These are phyloP conservation scores for Sarcophaga subvicina DNA, from an alignment of 2,888 invertebrate species.

Conservation along the genomic window DNA sequence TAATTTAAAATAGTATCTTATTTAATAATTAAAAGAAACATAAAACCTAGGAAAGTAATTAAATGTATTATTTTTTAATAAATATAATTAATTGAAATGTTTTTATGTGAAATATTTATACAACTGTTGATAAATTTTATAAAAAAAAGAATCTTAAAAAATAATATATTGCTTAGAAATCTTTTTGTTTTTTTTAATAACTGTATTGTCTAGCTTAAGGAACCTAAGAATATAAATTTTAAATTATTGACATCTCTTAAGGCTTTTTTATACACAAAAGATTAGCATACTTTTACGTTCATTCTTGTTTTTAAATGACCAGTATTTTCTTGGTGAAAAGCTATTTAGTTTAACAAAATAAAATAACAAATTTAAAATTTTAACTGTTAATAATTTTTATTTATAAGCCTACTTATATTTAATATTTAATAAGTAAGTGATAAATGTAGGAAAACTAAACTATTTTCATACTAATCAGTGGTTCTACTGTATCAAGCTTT, in stretches of 20 bases:
- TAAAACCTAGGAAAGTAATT: no score
- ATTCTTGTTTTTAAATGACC: not conserved
- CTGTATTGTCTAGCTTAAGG: not conserved
- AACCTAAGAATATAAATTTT: no score
- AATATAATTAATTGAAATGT: not conserved
- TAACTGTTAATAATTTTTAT: not conserved
- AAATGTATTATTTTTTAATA: no score
- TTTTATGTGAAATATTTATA: not conserved
- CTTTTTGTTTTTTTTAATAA: not conserved
- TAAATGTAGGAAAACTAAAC: not conserved
- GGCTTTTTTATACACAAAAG: not conserved
- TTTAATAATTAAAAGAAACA: not conserved
- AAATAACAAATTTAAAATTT: not conserved
- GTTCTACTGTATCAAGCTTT: not conserved
- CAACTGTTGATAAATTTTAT: not conserved
- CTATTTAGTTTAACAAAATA: not conserved
- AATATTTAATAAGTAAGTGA: not conserved
- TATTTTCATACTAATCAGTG: not conserved
- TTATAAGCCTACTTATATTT: no score
- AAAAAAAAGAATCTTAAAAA: not conserved
- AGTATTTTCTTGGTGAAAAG: not conserved
- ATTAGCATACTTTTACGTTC: not conserved
- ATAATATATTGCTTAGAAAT: not conserved
- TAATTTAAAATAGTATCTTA: no score
- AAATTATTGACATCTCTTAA: not conserved